phyloP scores from a whole-genome alignment of 2,113 vertebrate species.

The Ciconia stormi region DNA sequence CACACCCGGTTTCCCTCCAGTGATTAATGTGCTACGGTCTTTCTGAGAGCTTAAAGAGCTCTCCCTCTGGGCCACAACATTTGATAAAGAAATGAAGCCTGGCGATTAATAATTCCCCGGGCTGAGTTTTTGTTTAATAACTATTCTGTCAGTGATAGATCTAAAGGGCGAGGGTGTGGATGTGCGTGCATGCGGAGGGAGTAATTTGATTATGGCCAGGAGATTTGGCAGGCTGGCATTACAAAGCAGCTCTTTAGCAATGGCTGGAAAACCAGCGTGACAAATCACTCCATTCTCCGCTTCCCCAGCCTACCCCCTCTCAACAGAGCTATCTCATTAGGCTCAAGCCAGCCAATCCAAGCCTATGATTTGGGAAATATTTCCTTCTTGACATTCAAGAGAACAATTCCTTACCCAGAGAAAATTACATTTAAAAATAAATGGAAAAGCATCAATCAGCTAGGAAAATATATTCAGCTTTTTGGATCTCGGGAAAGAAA shows the following conservation, averaged over 20 bases:
- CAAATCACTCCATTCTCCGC: conserved; percentile 61
- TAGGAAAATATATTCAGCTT: conserved; percentile 72
- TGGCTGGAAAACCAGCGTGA: conserved; percentile 57
- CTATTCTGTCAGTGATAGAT: conserved; percentile 79
- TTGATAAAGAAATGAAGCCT: conserved; percentile 83
- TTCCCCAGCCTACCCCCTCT: conserved; percentile 13
- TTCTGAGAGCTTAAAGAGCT: conserved; percentile 68
- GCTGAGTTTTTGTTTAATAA: conserved; percentile 84
- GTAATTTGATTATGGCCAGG: conserved; percentile 67
- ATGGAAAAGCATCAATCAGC: conserved; percentile 81
- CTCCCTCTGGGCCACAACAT: conserved; percentile 74
- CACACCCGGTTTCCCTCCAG: neutral
- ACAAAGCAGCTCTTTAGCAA: conserved; percentile 73
- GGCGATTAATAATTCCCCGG: conserved; percentile 79
- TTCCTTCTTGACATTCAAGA: conserved; percentile 77
- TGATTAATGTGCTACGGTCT: conserved; percentile 67
- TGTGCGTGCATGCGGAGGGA: neutral
- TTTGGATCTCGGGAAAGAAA: conserved; percentile 66
- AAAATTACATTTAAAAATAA: conserved; percentile 81
- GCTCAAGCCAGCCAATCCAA: conserved; percentile 68
- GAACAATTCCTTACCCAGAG: conserved; percentile 73
- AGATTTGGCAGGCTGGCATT: conserved; percentile 65
- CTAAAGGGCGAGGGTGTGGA: conserved; percentile 65
- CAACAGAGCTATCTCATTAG: conserved; percentile 72
- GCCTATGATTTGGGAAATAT: conserved; percentile 72